phyloP scores from a whole-genome alignment of 2,113 vertebrate genomes.

The Trematomus loennbergii region DNA sequence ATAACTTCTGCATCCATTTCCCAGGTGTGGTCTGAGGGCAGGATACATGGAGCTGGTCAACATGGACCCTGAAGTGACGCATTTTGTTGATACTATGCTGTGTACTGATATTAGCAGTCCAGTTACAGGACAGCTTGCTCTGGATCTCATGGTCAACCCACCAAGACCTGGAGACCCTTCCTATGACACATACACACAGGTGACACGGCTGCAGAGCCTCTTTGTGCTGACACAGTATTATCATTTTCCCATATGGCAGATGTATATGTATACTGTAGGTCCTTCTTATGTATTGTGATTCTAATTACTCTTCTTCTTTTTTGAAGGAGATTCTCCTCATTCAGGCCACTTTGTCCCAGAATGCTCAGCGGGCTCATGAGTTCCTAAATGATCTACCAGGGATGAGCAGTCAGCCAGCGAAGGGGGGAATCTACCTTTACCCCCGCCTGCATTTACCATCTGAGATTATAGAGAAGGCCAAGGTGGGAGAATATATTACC shows the following conservation, averaged over 20 bases:
- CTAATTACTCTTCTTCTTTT: background rate
- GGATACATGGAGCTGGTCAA: slow-evolving; percentile 83
- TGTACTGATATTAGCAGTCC: slow-evolving; percentile 53
- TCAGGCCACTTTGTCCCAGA: slow-evolving; percentile 59
- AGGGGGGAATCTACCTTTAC: slow-evolving; percentile 70
- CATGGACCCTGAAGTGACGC: slow-evolving; percentile 67
- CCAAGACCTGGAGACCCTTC: slow-evolving; percentile 72
- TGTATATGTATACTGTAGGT: background rate
- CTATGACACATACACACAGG: slow-evolving; percentile 54
- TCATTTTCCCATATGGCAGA: background rate
- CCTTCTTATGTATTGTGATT: background rate
- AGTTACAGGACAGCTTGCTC: slow-evolving; percentile 71
- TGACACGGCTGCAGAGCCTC: slow-evolving; percentile 1
- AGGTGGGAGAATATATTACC: slow-evolving; percentile 49
- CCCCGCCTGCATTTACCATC: slow-evolving; percentile 61
- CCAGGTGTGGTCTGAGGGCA: slow-evolving; percentile 76
- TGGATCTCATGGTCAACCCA: slow-evolving; percentile 74
- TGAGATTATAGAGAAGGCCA: slow-evolving; percentile 39
- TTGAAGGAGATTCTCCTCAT: slow-evolving; percentile 58
- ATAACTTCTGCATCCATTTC: background rate
- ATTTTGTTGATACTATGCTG: slow-evolving; percentile 48
- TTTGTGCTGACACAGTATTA: background rate
- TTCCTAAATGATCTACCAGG: slow-evolving; percentile 70
- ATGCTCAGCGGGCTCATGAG: slow-evolving; percentile 53
- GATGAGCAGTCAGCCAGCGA: slow-evolving; percentile 66